Evolutionary conservation across 2,888 invertebrate genomes (phyloP), one percentile per base, ranked within the genome.

Genomic region (Aleiodes alternator): DNA sequence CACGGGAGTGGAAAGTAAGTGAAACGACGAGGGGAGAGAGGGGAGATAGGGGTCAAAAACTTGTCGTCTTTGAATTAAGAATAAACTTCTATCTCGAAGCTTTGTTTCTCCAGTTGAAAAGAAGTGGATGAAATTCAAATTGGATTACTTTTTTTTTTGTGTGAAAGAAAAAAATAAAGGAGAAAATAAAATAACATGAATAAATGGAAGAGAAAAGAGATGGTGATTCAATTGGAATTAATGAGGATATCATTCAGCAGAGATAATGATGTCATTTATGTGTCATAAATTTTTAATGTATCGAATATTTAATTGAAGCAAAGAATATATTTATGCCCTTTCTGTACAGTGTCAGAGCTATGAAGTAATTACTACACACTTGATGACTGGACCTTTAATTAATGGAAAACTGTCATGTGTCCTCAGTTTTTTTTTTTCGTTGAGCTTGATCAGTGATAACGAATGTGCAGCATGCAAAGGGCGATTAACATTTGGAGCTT

Each of bases 361-460:
- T 38, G 38, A 38, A 38, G 34, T 61, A 61, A 61, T 61, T 61
- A 34, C 34, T 59, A 6, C 34, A 61, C 8, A 61, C 61, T 61
- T n/a, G 73, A 31, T 77, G 57, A 69, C 72, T 73, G 55, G 77
- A 34, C 43, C 16, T 68, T 55, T 66, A 43, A 43, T 73, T 76
- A 77, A 78, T 74, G 11, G 68, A 61, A 68, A 76, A 64, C 74
- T 76, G 72, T 55, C 76, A 76, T 51, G 68, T 68, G 74, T 68
- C 76, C 75, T 76, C 76, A 55, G 57, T 75, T 23, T 69, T 56
- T 34, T 56, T 34, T 70, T 50, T 55, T 23, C 69, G 50, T 51
- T 66, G 57, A 57, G 76, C 50, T 74, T 76, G 75, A 79, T 76
- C 79, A 75, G 78, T 76, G 76, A 79, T 75, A 79, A 79, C 72